phyloP scores from a whole-genome alignment of 1,140 invertebrate species.

The Bombus fervidus region DNA sequence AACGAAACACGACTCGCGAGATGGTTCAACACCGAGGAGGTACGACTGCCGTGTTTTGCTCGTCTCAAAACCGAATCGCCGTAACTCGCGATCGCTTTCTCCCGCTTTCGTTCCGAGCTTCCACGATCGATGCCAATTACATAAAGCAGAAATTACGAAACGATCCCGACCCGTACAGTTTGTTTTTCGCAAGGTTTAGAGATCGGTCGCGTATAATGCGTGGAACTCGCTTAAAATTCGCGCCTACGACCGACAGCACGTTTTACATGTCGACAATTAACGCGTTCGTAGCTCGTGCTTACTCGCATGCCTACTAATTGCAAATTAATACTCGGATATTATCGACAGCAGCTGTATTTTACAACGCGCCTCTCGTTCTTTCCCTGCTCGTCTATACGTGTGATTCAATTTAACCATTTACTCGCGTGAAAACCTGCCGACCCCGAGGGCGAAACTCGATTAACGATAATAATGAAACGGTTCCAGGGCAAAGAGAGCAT shows the following conservation, averaged over 20 bases:
- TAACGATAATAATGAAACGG: constrained; percentile 18
- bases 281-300: not conserved
- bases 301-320: not conserved
- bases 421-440: not conserved
- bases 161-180: not conserved
- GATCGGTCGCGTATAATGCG: not conserved
- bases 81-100: constrained; percentile 31
- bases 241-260: not conserved
- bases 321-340: constrained; percentile 18
- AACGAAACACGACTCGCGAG: constrained; percentile 2
- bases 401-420: constrained; percentile 17
- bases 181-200: not conserved
- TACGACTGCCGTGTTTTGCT: not conserved
- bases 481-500: not conserved
- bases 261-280: not conserved
- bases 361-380: not conserved
- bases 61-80: constrained; percentile 6
- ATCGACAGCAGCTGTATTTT: not conserved
- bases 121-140: constrained; percentile 32
- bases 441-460: not conserved
- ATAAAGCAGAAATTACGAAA: constrained; percentile 45
- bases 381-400: not conserved
- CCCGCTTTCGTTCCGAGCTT: constrained; percentile 29
- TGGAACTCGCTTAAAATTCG: constrained; percentile 9
- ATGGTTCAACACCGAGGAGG: not conserved